Base-by-base conservation (phyloP, 1,140 invertebrate genomes). In the Spodoptera litura region DNA sequence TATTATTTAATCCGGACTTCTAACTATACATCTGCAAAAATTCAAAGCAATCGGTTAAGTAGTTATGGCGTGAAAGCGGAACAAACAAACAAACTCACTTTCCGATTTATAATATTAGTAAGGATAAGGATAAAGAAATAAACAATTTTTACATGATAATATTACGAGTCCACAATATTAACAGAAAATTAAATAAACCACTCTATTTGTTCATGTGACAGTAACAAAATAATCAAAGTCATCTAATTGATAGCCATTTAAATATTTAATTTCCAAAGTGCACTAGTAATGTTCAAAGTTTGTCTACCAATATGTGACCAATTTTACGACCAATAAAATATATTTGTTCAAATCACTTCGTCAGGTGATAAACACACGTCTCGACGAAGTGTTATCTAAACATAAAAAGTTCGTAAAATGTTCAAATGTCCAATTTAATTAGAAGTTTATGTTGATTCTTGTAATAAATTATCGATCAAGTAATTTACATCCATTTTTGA, bases 311-410 rank as follows among this genome's bases (percentile, higher is more conserved):
- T 66, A 15, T 66, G 62, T 66, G 62, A 25, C 62, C 62, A 66
- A 25, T 49, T 66, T 66, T 49, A 66, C 62, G 62, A 66, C 62
- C 62, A 66, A 66, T 66, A 66, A 66, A 66, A 66, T 66, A 38
- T 66, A 66, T 70, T 51, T 70, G 66, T 70, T 70, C 49, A 70
- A 70, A 70, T 52, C 20, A 70, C 66, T 31, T 53, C 20, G 13
- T 8, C 4, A 52, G 5, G 66, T 70, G 49, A 70, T 52, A 52
- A 70, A 70, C 27, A 52, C 52, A 52, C 64, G n/a, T 49, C 15
- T 66, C 35, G 38, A 66, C 35, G 38, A 20, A 51, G 62, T 66
- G 62, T 66, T 49, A 66, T 66, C 38, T 49, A 1, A 66, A 66
- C 62, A 66, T 66, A 66, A 66, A 38, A 66, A 8, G 38, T 49